Evolutionary conservation across 2,888 invertebrate species (phyloP).

Genomic region (Orthosia incerta): DNA sequence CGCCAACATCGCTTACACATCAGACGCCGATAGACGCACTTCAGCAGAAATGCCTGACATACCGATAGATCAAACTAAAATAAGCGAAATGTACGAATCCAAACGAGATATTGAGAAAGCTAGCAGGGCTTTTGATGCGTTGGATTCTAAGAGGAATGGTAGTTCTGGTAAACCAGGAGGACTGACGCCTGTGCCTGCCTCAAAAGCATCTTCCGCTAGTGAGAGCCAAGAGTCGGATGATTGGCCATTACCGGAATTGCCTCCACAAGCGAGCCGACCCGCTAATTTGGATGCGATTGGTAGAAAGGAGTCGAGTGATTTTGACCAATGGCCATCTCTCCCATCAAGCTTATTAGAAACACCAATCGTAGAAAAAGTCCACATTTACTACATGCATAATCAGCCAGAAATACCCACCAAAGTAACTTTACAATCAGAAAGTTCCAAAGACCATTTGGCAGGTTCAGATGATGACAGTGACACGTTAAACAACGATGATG

Average conservation of each 20-base stretch:
- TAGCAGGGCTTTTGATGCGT: constrained; percentile 72
- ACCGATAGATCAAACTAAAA: constrained; percentile 93
- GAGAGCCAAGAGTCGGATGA: constrained; percentile 94
- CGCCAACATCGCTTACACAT: constrained; percentile 94
- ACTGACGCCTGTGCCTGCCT: constrained; percentile 80
- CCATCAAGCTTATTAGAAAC: constrained; percentile 94
- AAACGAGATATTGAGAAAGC: constrained; percentile 87
- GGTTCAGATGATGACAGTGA: constrained; percentile 93
- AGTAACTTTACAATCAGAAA: constrained; percentile 93
- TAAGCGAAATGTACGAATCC: constrained; percentile 90
- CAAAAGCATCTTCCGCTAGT: constrained; percentile 87
- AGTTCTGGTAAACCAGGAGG: constrained; percentile 78
- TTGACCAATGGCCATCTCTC: constrained; percentile 96
- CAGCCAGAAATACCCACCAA: constrained; percentile 95
- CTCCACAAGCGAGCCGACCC: constrained; percentile 87
- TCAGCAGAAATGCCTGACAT: constrained; percentile 96
- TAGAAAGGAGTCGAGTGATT: constrained; percentile 92
- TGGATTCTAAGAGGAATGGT: constrained; percentile 77
- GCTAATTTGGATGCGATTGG: constrained; percentile 73
- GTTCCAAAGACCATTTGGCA: constrained; percentile 91
- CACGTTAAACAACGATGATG: constrained; percentile 93
- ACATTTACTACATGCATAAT: constrained; percentile 95
- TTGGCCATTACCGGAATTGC: constrained; percentile 94
- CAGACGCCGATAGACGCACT: constrained; percentile 95
- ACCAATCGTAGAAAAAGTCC: constrained; percentile 94